A percentile compares a stretch with the other conserved stretches of the same genome.
These are phyloP conservation scores for Flexamia atlantica DNA, from an alignment of 2,888 invertebrate species.

Conservation along the genomic window DNA sequence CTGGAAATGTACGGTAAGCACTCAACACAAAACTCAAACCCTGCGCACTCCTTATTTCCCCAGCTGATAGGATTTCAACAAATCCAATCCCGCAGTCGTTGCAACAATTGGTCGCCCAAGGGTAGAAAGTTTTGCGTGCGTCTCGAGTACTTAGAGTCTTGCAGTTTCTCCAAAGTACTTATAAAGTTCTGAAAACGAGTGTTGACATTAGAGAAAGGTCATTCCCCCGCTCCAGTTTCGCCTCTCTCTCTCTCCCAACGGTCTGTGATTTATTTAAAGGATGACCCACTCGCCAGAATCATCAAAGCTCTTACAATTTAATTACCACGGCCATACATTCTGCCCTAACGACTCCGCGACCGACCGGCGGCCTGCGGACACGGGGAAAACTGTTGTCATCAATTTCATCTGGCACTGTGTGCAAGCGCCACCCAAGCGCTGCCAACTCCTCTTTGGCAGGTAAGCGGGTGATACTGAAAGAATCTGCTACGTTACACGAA, in stretches of 20 bases:
- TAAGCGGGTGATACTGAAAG: too few species aligned
- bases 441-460: background rate
- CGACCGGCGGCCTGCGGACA: background rate
- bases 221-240: constrained; percentile 41
- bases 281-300: constrained; percentile 44
- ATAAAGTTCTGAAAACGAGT: constrained; percentile 49
- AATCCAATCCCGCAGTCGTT: background rate
- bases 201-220: constrained; percentile 55
- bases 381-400: constrained; percentile 44
- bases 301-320: constrained; percentile 51
- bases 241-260: background rate
- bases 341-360: constrained; percentile 42
- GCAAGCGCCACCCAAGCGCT: constrained; percentile 27
- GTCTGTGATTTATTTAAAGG: constrained; percentile 44
- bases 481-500: too few species aligned
- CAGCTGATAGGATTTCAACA: constrained; percentile 21
- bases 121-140: constrained; percentile 50
- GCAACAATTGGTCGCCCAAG: constrained; percentile 7
- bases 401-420: constrained; percentile 4
- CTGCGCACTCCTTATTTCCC: background rate
- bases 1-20: too few species aligned
- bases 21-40: background rate
- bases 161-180: constrained; percentile 19
- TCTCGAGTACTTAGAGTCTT: background rate
- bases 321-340: constrained; percentile 52